Evolutionary conservation across 2,888 invertebrate genomes (phyloP), one percentile per base, ranked within the genome.

Genomic region (Zygogramma bicolorata): DNA sequence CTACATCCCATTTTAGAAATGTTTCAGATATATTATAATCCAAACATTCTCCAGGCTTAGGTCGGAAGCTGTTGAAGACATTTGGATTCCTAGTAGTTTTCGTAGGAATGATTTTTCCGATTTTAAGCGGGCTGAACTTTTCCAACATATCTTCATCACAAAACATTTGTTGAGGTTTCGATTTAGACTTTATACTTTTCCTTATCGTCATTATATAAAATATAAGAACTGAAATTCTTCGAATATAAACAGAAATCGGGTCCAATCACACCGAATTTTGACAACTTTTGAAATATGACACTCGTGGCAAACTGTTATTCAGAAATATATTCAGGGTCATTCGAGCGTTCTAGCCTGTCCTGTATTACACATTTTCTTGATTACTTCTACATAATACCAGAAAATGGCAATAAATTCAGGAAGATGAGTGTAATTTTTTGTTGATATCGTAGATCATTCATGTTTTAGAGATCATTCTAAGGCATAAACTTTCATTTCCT

Each of bases 21-120:
- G 83, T 84, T 77, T 84, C 80, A 0, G 83, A 83, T 25, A 85
- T 80, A 6, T 81, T 75, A 65, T 85, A 84, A 49, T 82, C 81
- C 22, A 82, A 58, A 66, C 79, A 81, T 34, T 79, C 75, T 38
- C 73, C 71, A 8, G 73, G 71, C 31, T 75, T 73, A 0, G 84
- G 83, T 38, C 79, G 63, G 27, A 75, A 80, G 8, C 61, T 70
- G 0, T 76, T 73, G 29, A 82, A 81, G 13, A 65, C 59, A 34
- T 81, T 74, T 34, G 69, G 58, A 58, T 76, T 79, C 49, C 70
- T 70, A 31, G 65, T 71, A 7, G 71, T 60, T 27, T 71, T 77
- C 5, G 80, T 82, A 2, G 79, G 73, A 5, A 80, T 61, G 7
- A 83, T 80, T 65, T 79, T 75, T 40, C 79, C 81, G 7, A 82